Evolutionary conservation across 1,140 invertebrate genomes (phyloP).

Genomic region (Microplitis demolitor): DNA sequence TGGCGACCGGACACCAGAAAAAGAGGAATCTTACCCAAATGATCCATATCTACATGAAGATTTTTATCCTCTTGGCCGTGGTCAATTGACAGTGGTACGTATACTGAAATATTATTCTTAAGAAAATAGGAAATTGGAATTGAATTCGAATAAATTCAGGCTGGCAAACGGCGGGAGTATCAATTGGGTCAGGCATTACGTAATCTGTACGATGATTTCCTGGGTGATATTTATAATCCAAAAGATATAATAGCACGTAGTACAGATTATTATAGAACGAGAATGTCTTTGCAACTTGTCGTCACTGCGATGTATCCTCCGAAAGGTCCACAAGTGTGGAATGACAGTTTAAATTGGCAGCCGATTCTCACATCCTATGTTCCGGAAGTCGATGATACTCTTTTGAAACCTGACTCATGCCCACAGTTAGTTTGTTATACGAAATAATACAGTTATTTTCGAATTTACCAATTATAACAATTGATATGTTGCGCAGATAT

Average conservation of each 20-base stretch:
- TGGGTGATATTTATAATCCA: constrained; percentile 59
- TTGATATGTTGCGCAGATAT: constrained; percentile 26
- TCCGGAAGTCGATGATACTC: constrained; percentile 35
- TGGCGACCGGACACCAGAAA: not conserved
- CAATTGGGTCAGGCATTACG: constrained; percentile 58
- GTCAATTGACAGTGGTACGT: not conserved
- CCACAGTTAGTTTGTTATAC: constrained; percentile 19
- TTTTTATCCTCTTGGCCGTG: not conserved
- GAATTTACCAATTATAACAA: no score
- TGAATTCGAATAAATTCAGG: no score
- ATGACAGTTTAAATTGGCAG: constrained; percentile 41
- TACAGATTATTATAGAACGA: constrained; percentile 64
- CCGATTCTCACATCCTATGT: constrained; percentile 43
- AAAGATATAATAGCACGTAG: constrained; percentile 56
- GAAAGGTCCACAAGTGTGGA: constrained; percentile 55
- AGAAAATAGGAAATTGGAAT: no score
- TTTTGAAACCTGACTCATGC: constrained; percentile 27
- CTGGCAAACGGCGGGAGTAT: no score
- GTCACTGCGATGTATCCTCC: constrained; percentile 66
- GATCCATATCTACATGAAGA: not conserved
- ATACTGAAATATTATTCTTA: not conserved
- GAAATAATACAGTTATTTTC: no score
- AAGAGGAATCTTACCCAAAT: not conserved
- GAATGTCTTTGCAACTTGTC: constrained; percentile 65
- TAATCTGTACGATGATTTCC: constrained; percentile 59